Evolutionary conservation across 2,888 invertebrate genomes (phyloP), one percentile per base, ranked within the genome.

Genomic region (Achlya flavicornis): DNA sequence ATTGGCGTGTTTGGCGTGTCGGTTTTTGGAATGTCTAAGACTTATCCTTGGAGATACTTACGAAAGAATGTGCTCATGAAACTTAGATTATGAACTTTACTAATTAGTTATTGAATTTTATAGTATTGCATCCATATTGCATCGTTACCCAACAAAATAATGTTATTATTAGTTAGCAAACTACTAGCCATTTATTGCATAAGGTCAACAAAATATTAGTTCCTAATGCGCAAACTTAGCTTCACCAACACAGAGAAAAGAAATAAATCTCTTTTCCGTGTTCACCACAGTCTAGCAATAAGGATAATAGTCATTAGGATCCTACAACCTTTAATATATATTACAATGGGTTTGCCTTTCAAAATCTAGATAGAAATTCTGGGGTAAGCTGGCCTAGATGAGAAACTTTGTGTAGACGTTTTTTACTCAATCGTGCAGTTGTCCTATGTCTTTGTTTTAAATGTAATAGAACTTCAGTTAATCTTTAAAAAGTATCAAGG

Each of bases 21-120:
- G 62, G 66, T 78, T 74, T 53, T 53, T 41, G 73, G 69, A 72
- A 73, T 66, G 69, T 61, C n/a, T n/a, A 60, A 66, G 69, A 71
- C 67, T 76, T 71, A 76, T 76, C 83, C 79, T 82, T 80, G 80
- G 79, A 72, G 63, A 64, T 71, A 75, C 70, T 83, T 81, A 67
- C 76, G 79, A 79, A 81, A 81, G 70, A 66, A 43, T 68, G 66
- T 61, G 63, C 66, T 33, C 67, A 58, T 60, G 70, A 71, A 65
- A 63, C 61, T 67, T 62, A 26, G 66, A 64, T 61, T 59, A 58
- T 62, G 62, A 59, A 63, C 63, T 46, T 46, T 46, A 46, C 46
- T 46, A 46, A 46, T 46, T n/a, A 46, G 46, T 46, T n/a, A 3
- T 46, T n/a, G n/a, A 46, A n/a, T 46, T 46, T 46, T 46, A 46